Percentiles rank a stretch among this genome's conserved stretches.
These are phyloP conservation scores for Teleopsis dalmanni DNA, from an alignment of 1,140 invertebrate genomes.

Conservation along the genomic window DNA sequence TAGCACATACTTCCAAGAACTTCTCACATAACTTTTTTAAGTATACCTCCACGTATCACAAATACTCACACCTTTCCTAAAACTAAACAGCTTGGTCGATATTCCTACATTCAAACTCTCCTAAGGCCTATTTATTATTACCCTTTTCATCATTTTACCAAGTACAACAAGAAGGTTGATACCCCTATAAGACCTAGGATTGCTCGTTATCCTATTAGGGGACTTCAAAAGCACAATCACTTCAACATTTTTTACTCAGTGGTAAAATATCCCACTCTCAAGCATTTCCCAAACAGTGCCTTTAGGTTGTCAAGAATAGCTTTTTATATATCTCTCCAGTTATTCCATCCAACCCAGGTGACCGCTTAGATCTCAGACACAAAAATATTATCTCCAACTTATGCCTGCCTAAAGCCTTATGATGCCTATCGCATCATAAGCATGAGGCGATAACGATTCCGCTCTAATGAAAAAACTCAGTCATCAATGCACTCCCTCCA, in stretches of 20 bases:
- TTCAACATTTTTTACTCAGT: constrained; percentile 14
- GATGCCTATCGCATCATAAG: no score
- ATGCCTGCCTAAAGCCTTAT: no score
- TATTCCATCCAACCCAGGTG: neutral
- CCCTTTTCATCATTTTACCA: constrained; percentile 25
- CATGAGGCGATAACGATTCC: no score
- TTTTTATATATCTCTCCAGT: constrained; percentile 10
- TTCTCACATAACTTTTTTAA: no score
- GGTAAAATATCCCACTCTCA: neutral
- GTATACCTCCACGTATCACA: no score
- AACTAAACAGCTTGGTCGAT: neutral
- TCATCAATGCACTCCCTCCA: no score
- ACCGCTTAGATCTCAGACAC: no score
- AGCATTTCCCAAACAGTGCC: neutral
- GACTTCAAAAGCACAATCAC: constrained; percentile 24
- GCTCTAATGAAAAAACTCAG: no score
- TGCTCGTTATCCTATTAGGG: neutral
- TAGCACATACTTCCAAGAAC: no score
- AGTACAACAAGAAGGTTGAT: constrained; percentile 23
- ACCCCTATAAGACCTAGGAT: constrained; percentile 24
- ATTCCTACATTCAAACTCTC: neutral
- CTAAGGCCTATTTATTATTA: constrained; percentile 14
- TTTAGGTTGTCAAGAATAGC: constrained; percentile 9
- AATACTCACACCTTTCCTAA: no score
- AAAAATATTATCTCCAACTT: no score